These are phyloP conservation scores for Venustaconcha ellipsiformis DNA, from an alignment of 1,140 invertebrate species.

Conservation along the genomic window DNA sequence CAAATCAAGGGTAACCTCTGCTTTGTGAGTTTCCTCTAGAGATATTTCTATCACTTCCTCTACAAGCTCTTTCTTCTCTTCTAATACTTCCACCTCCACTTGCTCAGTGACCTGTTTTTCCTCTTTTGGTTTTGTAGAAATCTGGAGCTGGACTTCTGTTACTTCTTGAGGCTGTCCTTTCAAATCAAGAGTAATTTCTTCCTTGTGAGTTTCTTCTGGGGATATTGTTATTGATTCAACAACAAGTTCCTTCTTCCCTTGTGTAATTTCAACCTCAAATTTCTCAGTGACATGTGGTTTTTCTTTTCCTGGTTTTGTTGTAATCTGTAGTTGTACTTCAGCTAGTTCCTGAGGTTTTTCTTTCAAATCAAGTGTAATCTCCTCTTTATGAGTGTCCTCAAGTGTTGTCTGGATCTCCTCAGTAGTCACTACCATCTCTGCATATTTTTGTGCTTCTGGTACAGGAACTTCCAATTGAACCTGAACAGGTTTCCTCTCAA, in stretches of 20 bases:
- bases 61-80: slow-evolving; percentile 21
- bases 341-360: slow-evolving; percentile 32
- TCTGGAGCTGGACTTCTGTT: slow-evolving; percentile 16
- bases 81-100: slow-evolving; percentile 16
- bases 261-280: slow-evolving; percentile 39
- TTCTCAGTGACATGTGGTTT: slow-evolving; percentile 2
- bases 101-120: slow-evolving; percentile 29
- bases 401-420: neutral
- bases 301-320: neutral
- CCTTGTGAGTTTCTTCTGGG: slow-evolving; percentile 37
- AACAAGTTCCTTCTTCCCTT: slow-evolving; percentile 29
- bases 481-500: slow-evolving; percentile 22
- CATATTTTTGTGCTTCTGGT: slow-evolving; percentile 1
- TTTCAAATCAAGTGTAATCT: slow-evolving; percentile 16
- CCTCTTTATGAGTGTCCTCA: slow-evolving; percentile 11
- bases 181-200: slow-evolving; percentile 46
- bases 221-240: slow-evolving; percentile 8
- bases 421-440: slow-evolving; percentile 10
- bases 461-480: slow-evolving; percentile 28
- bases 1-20: slow-evolving; percentile 52
- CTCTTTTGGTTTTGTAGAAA: slow-evolving; percentile 17
- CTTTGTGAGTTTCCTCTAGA: slow-evolving; percentile 47
- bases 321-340: slow-evolving; percentile 2
- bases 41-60: slow-evolving; percentile 21
- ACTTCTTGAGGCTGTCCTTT: slow-evolving; percentile 29